Conservation (phyloP, 2,888 invertebrate species). For the Ganaspis brasiliensis region DNA sequence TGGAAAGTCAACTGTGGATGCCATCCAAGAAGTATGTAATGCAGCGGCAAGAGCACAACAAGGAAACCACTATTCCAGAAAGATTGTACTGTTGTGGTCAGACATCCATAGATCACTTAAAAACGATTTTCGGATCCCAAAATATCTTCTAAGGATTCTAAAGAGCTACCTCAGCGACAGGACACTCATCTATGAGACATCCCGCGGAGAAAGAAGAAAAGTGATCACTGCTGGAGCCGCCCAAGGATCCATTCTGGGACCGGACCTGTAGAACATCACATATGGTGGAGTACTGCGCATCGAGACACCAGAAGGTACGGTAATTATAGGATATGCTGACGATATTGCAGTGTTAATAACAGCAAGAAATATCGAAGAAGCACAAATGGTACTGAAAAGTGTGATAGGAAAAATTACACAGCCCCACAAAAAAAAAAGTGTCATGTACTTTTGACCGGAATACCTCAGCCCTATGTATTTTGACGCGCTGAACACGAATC, state of each 20-base stretch:
- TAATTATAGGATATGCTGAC: conserved; percentile 56
- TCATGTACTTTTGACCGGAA: too few relatives aligned
- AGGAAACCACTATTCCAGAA: conserved; percentile 48
- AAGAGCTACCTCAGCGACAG: conserved; percentile 54
- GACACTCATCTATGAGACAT: background rate
- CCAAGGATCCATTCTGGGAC: background rate
- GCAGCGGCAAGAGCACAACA: conserved; percentile 35
- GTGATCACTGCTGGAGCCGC: background rate
- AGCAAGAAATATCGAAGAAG: conserved; percentile 39
- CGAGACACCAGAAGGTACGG: conserved; percentile 48
- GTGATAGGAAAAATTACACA: conserved; percentile 52
- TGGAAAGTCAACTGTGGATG: conserved; percentile 57
- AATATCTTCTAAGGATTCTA: conserved; percentile 53
- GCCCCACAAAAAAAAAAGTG: too few relatives aligned
- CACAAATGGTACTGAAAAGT: conserved; percentile 46
- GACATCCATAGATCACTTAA: conserved; percentile 51
- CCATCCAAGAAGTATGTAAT: conserved; percentile 51
- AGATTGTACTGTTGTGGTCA: conserved; percentile 53
- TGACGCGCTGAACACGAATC: too few relatives aligned
- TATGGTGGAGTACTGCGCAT: conserved; percentile 55
- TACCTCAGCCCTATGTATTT: too few relatives aligned
- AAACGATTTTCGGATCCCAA: conserved; percentile 57
- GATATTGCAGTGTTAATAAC: conserved; percentile 52
- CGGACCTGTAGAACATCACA: conserved; percentile 56
- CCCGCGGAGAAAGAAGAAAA: background rate